Evolutionary conservation across 2,797 vertebrate species (phyloP), one percentile per base, ranked within the genome.

Genomic region (Ceryle rudis): DNA sequence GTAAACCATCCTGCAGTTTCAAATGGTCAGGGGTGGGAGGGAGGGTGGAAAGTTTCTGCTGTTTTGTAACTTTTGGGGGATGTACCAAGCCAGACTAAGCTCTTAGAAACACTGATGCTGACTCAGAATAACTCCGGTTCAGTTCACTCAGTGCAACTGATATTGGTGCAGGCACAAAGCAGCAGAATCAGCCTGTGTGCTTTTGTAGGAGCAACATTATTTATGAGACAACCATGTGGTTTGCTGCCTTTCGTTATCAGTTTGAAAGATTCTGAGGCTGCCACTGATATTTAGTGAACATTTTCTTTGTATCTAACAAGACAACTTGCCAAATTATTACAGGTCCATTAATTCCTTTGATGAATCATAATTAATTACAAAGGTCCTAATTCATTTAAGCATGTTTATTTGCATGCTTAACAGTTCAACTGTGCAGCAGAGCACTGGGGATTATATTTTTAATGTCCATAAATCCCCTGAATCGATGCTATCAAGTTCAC

Each of bases 251-350:
- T 81, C 69, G 9, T 78, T 81, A 74, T 29, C 1, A 0, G 89
- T 89, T 80, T 66, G 39, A 86, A 83, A 86, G 75, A 69, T 79
- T 87, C 51, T 54, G 88, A 93, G 51, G 51, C 73, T 88, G 70
- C 66, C 42, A n/a, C 62, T 88, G 81, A 86, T 77, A 52, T n/a
- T 90, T 91, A 78, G 77, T 69, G 92, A 93, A 88, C 35, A 11
- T 67, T 87, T 64, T 69, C 46, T 78, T 90, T 41, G 10, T 58
- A 54, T 74, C 69, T 87, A 71, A 54, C 10, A 19, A 83, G 65
- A 89, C 73, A 57, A 37, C 79, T 87, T 95, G 84, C 75, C 61
- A 89, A 81, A 95, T 95, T 72, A 92, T 33, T 77, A 75, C 55
- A 89, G 55, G 55, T 67, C 79, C 47, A 49, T 54, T 9, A 89